Percentiles rank a stretch among this genome's conserved stretches.
Conservation (phyloP, 2,113 vertebrate species). For the Ceuthmochares aereus region DNA sequence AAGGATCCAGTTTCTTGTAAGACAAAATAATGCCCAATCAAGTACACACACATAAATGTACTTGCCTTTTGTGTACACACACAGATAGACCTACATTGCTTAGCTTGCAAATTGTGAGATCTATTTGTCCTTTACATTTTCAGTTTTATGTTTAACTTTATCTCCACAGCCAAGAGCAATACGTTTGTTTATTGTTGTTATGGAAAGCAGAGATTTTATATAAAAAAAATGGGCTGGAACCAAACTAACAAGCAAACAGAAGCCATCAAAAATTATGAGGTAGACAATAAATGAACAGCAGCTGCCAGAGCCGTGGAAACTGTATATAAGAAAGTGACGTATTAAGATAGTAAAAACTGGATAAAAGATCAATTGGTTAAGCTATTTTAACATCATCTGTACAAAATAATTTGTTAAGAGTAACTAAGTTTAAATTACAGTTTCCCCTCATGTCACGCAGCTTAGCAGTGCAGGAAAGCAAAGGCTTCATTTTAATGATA, state of each 20-base stretch:
- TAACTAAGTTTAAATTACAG: not conserved
- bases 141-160: not conserved
- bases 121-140: not conserved
- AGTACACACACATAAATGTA: not conserved
- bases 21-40: not conserved
- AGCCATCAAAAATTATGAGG: not conserved
- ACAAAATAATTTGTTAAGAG: not conserved
- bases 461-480: not conserved
- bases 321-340: not conserved
- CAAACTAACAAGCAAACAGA: not conserved
- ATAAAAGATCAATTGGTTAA: not conserved
- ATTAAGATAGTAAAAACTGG: not conserved
- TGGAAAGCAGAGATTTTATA: not conserved
- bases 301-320: not conserved
- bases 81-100: not conserved
- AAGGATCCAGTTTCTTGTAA: not conserved
- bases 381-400: not conserved
- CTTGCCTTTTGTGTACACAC: rapidly evolving
- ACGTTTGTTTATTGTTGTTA: not conserved
- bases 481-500: not conserved
- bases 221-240: not conserved
- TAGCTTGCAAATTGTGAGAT: not conserved
- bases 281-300: not conserved
- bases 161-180: not conserved
- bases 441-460: not conserved